Base-by-base conservation (phyloP, 64 coral and sea anemone genomes). In the Porites lutea region DNA sequence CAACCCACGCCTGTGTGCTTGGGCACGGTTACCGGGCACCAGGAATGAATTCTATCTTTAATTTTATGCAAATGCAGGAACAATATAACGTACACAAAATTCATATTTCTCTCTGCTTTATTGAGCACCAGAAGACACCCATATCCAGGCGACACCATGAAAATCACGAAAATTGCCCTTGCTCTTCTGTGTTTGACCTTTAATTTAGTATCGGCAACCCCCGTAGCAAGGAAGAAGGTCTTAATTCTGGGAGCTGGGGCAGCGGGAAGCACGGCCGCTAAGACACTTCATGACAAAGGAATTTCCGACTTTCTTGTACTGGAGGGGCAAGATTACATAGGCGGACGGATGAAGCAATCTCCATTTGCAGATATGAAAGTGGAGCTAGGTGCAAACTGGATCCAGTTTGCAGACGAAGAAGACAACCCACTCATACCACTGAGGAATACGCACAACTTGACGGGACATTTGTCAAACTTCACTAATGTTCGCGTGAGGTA, bases 381-480 rank as follows among this genome's bases (percentile, higher is more conserved):
- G 67, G 93, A 95, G 87, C 59, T 78, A 23, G 93, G 93, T 6
- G 93, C 93, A 2, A 95, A 95, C 62, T 95, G 93, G 93, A 90
- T 95, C 37, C 93, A 95, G 10, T 92, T 49, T 19, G 90, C 48
- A 19, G 93, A 83, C 12, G 43, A 59, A 8, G 82, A 91, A n/a
- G 65, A 91, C 27, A 95, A 95, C 62, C 93, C 93, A 14, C 78
- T 95, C 71, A 91, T 82, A 70, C 81, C 51, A 61, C 52, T 67
- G 21, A 92, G 78, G 64, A 14, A 69, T 6, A 77, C 78, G 59
- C 79, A 92, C 72, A 45, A 76, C 65, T 78, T 86, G 6, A 52
- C 47, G 23, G 90, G 90, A 78, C 49, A 76, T 48, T 51, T 52
- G 71, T 86, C 81, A 23, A 86, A 86, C 18, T 92, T 86, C 48